Conservation (phyloP, 2,113 vertebrate genomes). For the Leptobrachium leishanense region DNA sequence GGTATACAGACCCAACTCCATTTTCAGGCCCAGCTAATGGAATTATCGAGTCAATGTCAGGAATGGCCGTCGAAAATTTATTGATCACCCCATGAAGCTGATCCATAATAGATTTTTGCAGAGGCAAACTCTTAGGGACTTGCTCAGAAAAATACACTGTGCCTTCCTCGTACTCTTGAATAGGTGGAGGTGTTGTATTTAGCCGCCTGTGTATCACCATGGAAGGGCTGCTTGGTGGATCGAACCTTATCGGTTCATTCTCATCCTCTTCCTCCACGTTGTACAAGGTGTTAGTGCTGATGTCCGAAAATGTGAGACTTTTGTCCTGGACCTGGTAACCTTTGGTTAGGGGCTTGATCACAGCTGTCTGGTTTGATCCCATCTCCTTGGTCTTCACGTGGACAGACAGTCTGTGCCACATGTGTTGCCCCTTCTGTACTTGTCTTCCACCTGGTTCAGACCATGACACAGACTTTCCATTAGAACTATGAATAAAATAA, state of each 20-base stretch:
- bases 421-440: constrained; percentile 89
- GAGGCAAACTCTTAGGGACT: constrained; percentile 62
- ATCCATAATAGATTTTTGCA: constrained; percentile 70
- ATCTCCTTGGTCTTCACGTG: constrained; percentile 95
- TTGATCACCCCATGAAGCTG: constrained; percentile 75
- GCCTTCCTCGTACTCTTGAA: constrained; percentile 63
- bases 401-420: constrained; percentile 98
- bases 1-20: constrained; percentile 57
- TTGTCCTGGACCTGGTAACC: constrained; percentile 82
- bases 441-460: constrained; percentile 99
- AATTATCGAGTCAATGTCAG: constrained; percentile 69
- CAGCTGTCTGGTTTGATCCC: constrained; percentile 93
- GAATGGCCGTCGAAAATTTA: constrained; percentile 72
- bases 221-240: constrained; percentile 69
- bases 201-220: constrained; percentile 73
- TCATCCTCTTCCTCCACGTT: constrained; percentile 81
- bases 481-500: constrained; percentile 99
- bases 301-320: constrained; percentile 80
- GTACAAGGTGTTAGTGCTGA: constrained; percentile 81
- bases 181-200: constrained; percentile 50
- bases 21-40: constrained; percentile 59
- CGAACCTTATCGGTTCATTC: constrained; percentile 67
- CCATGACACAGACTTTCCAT: constrained; percentile 99
- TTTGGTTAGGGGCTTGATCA: constrained; percentile 99
- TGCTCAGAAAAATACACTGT: constrained; percentile 72